Evolutionary conservation across 30 jellyfish, hydroid and myxozoan species (phyloP).

Genomic region (Chironex yamaguchii): DNA sequence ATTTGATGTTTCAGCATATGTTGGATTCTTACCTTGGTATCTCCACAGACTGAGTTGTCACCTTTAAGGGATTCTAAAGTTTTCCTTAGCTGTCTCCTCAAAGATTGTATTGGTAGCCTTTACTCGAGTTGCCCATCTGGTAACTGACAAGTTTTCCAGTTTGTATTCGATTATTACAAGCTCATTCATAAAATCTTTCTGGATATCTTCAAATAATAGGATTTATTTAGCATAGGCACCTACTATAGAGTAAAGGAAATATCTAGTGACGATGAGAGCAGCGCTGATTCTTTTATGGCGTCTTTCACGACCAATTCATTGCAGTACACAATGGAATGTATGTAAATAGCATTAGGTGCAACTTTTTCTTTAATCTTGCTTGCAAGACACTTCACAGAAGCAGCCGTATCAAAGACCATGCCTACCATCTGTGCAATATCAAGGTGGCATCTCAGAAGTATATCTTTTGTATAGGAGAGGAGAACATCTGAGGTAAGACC

Average conservation of each 20-base stretch:
- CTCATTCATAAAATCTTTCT: background rate
- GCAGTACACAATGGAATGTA: too few species aligned
- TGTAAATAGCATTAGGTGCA: too few species aligned
- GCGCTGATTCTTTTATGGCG: background rate
- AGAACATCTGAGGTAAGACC: background rate
- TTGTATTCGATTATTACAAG: background rate
- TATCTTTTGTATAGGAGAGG: background rate
- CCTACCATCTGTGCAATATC: background rate
- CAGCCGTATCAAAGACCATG: too few species aligned
- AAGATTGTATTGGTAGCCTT: too few species aligned
- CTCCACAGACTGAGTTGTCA: background rate
- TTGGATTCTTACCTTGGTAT: too few species aligned
- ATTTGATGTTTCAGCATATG: background rate
- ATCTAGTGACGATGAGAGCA: background rate
- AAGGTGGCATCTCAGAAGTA: background rate
- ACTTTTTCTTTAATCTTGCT: too few species aligned
- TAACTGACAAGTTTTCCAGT: background rate
- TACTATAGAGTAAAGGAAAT: background rate
- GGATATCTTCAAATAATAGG: background rate
- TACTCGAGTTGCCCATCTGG: background rate
- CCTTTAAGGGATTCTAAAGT: background rate
- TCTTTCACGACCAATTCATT: too few species aligned
- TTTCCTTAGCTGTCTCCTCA: background rate
- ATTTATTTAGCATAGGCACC: background rate
- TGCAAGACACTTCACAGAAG: background rate